These are phyloP conservation scores for Rallus limicola DNA, from an alignment of 2,113 vertebrate species.

Conservation along the genomic window DNA sequence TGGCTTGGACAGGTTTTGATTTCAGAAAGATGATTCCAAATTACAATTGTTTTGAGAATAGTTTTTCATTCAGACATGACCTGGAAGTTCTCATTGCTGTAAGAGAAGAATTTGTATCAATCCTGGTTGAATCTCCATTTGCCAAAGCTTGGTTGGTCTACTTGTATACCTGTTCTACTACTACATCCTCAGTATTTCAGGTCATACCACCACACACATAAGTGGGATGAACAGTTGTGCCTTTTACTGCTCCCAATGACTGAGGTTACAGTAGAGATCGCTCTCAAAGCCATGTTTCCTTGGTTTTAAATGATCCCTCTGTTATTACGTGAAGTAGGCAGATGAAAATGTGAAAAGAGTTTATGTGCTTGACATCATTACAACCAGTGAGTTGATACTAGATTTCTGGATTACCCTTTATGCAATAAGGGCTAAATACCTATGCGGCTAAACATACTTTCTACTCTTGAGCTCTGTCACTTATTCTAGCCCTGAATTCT, in stretches of 20 bases:
- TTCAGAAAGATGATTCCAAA: background rate
- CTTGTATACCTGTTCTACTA: accelerated
- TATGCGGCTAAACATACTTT: background rate
- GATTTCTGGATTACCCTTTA: background rate
- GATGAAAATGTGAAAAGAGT: background rate
- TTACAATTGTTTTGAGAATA: background rate
- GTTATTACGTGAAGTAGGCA: background rate
- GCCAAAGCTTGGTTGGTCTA: background rate
- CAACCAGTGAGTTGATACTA: background rate
- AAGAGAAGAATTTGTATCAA: background rate
- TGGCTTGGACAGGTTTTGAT: background rate
- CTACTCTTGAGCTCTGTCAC: background rate
- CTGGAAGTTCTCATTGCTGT: background rate
- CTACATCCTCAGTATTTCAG: background rate
- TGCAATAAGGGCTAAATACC: background rate
- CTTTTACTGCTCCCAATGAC: too few relatives aligned
- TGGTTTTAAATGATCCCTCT: background rate
- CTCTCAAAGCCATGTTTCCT: background rate
- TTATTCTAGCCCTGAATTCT: background rate
- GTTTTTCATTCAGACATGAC: background rate
- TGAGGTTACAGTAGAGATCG: background rate
- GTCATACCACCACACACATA: background rate
- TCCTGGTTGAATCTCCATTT: background rate
- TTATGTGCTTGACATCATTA: background rate
- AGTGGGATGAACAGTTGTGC: background rate